Conservation (phyloP, 2,888 invertebrate genomes). For the Trissolcus japonicus region DNA sequence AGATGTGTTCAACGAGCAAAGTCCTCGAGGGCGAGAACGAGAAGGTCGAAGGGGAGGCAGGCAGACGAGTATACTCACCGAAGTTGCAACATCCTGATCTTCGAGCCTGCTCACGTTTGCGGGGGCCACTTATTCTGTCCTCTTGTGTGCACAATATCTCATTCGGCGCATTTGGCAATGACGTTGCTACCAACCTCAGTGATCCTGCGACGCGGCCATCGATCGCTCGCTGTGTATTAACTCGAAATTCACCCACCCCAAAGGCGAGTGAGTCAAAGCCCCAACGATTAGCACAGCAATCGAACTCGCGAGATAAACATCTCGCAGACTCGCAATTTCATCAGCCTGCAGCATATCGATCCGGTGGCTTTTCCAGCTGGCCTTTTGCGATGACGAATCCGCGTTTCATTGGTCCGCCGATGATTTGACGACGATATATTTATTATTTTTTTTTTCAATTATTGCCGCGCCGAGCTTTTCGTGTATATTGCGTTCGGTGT, state of each 20-base stretch:
- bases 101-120: constrained; percentile 63
- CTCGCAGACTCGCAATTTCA: neutral
- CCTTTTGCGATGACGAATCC: constrained; percentile 28
- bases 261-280: too few relatives aligned
- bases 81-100: constrained; percentile 71
- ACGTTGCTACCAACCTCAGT: constrained; percentile 61
- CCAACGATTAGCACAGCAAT: too few relatives aligned
- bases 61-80: constrained; percentile 61
- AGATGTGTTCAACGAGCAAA: constrained; percentile 20
- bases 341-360: neutral
- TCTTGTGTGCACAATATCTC: constrained; percentile 55
- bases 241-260: constrained; percentile 22
- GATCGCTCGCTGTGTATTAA: constrained; percentile 68
- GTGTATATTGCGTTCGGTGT: constrained; percentile 32
- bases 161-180: constrained; percentile 17
- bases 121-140: constrained; percentile 72
- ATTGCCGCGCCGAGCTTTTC: constrained; percentile 21
- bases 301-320: too few relatives aligned
- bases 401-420: constrained; percentile 45
- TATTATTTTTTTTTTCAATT: constrained; percentile 49
- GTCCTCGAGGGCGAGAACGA: constrained; percentile 25
- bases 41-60: neutral
- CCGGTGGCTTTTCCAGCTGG: too few relatives aligned
- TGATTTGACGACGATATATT: constrained; percentile 13
- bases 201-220: constrained; percentile 62